Conservation (phyloP, 1,140 invertebrate species). For the Xylocopa sonorina region DNA sequence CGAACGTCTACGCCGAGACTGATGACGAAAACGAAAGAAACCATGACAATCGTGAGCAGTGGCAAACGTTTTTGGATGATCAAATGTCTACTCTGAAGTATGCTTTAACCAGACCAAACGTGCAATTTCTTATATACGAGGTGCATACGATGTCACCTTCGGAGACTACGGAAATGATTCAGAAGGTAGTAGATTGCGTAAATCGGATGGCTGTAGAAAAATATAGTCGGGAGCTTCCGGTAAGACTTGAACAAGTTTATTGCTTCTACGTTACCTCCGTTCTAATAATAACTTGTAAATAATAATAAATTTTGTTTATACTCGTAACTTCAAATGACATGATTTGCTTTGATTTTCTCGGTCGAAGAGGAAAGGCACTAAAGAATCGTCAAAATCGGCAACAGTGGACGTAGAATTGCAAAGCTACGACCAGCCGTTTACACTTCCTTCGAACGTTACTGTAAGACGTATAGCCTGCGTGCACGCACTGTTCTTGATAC, state of each 20-base stretch:
- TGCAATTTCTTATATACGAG: conserved; percentile 81
- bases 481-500: not conserved
- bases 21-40: not conserved
- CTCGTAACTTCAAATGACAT: too few relatives aligned
- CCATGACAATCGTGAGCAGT: conserved; percentile 46
- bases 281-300: too few relatives aligned
- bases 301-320: too few relatives aligned
- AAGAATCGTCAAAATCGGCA: not conserved
- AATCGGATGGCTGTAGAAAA: conserved; percentile 79
- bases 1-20: conserved; percentile 14
- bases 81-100: conserved; percentile 75
- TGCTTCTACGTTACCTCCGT: not conserved
- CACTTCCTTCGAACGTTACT: not conserved
- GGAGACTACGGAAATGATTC: conserved; percentile 79
- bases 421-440: not conserved
- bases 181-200: conserved; percentile 75
- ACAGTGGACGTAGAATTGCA: not conserved
- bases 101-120: conserved; percentile 75
- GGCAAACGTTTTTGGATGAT: conserved; percentile 65
- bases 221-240: conserved; percentile 71
- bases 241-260: conserved; percentile 26
- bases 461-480: conserved; percentile 27
- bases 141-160: conserved; percentile 78
- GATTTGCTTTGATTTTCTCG: not conserved
- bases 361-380: not conserved